phyloP scores from a whole-genome alignment of 2,113 vertebrate genomes.

The Pomatostomus ruficeps region DNA sequence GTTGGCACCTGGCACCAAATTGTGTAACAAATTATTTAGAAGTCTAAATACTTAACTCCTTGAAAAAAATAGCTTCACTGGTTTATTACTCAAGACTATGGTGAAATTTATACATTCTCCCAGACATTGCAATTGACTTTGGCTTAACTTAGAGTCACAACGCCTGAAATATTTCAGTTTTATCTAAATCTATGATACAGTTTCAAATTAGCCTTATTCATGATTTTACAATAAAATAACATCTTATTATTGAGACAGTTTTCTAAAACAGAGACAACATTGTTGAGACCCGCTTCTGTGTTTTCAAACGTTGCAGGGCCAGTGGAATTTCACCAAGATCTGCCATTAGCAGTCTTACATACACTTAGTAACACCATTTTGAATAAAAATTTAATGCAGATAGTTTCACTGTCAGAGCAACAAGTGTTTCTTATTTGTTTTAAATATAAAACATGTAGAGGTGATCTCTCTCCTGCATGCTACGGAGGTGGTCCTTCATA shows the following conservation, averaged over 20 bases:
- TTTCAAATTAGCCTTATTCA: not conserved
- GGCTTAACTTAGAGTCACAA: not conserved
- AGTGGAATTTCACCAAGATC: not conserved
- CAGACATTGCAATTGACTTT: not conserved
- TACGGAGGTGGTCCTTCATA: not conserved
- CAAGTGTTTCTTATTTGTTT: not conserved
- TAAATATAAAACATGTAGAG: not conserved
- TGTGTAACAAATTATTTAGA: not conserved
- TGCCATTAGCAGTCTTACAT: not conserved
- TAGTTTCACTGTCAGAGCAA: not conserved
- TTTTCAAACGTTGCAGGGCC: not conserved
- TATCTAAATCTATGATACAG: not conserved
- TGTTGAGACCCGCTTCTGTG: not conserved
- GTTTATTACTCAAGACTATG: not conserved
- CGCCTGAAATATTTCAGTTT: not conserved
- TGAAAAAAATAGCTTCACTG: not conserved
- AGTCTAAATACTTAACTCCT: not conserved
- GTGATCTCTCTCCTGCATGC: not conserved
- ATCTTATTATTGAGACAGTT: not conserved
- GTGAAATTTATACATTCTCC: not conserved
- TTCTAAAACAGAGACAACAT: not conserved
- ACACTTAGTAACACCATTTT: not conserved
- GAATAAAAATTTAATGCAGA: not conserved
- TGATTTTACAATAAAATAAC: not conserved
- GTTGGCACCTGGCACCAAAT: not conserved